phyloP scores from a whole-genome alignment of 2,113 vertebrate genomes.

The Uropsilus gracilis region DNA sequence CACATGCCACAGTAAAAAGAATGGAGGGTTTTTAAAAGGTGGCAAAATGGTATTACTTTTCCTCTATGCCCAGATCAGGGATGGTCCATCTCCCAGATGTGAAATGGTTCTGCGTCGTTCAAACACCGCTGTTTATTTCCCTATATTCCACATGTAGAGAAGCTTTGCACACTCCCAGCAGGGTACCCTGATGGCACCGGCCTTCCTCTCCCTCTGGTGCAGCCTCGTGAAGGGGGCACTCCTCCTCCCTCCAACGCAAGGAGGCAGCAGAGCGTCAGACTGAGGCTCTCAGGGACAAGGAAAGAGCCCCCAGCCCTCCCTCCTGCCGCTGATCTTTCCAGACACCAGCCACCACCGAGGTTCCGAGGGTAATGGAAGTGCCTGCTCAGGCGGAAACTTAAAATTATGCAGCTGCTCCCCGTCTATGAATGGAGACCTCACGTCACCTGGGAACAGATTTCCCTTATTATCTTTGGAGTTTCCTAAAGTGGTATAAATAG shows the following conservation, averaged over 20 bases:
- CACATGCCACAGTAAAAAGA: not conserved
- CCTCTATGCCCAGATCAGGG: not conserved
- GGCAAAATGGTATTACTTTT: not conserved
- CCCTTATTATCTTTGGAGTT: constrained; percentile 41
- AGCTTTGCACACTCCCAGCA: not conserved
- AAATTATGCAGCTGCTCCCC: constrained; percentile 63
- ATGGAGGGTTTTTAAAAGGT: not conserved
- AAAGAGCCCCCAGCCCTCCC: not conserved
- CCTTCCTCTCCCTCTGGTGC: not conserved
- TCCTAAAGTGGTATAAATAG: constrained; percentile 67
- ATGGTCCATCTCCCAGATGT: not conserved
- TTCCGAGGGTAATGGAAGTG: constrained; percentile 58
- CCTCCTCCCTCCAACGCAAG: not conserved
- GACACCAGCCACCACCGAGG: not conserved
- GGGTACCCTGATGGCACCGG: too few relatives aligned
- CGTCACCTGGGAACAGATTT: constrained; percentile 62
- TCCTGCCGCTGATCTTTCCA: constrained; percentile 33
- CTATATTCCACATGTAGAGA: too few relatives aligned
- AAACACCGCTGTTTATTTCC: not conserved
- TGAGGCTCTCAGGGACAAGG: not conserved
- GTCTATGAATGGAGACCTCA: constrained; percentile 26
- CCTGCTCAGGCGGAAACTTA: constrained; percentile 58
- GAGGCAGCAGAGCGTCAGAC: not conserved
- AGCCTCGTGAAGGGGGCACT: not conserved
- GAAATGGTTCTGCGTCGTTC: not conserved